phyloP scores from a whole-genome alignment of 1,140 invertebrate species.

The Solen grandis region DNA sequence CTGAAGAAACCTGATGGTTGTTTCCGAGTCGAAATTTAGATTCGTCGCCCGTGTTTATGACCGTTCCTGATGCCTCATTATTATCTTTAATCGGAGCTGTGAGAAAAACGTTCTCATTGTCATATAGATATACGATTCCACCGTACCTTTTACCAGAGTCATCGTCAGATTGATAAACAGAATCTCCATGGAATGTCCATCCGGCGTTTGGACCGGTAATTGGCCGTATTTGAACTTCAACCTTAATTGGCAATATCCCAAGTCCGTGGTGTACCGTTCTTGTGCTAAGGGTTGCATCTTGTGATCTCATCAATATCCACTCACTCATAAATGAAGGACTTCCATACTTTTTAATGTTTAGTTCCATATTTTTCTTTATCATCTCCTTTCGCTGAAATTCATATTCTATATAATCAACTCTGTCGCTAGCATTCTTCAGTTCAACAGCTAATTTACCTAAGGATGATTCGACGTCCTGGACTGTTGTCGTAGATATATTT shows the following conservation, averaged over 20 bases:
- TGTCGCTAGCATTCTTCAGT: too few species aligned
- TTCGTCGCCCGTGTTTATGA: constrained; percentile 20
- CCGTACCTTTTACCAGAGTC: constrained; percentile 15
- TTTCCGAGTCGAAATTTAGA: constrained; percentile 1
- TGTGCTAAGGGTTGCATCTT: background rate
- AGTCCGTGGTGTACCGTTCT: background rate
- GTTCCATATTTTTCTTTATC: too few species aligned
- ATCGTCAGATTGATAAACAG: constrained; percentile 22
- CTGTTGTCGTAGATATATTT: too few species aligned
- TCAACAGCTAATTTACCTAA: too few species aligned
- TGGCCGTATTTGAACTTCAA: constrained; percentile 41
- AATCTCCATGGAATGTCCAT: constrained; percentile 26
- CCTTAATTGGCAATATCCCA: constrained; percentile 23
- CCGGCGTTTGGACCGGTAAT: constrained; percentile 18
- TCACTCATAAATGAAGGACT: constrained; percentile 37
- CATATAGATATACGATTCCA: constrained; percentile 30
- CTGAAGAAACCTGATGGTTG: constrained; percentile 10
- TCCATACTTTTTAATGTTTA: too few species aligned
- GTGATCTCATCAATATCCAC: constrained; percentile 25
- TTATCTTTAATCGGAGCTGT: constrained; percentile 14
- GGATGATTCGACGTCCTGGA: too few species aligned
- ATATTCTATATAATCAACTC: too few species aligned
- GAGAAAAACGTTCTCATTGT: constrained; percentile 21
- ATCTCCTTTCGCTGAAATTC: too few species aligned
- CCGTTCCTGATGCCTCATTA: constrained; percentile 4